A percentile compares a stretch with the other conserved stretches of the same genome.
These are phyloP conservation scores for Phycodurus eques DNA, from an alignment of 2,113 vertebrate genomes.

Conservation along the genomic window DNA sequence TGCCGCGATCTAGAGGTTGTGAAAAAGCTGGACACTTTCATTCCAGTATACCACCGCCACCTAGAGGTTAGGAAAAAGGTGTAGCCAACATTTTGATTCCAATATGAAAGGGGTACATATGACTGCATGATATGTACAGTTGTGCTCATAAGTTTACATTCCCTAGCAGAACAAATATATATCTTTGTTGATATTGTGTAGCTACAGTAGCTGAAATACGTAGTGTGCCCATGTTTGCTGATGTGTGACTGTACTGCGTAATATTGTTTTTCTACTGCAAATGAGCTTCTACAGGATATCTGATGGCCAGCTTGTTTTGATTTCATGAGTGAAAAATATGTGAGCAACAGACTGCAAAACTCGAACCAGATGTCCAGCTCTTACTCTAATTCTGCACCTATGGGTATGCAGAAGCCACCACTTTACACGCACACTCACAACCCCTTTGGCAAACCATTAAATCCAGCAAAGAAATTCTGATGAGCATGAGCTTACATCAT, in stretches of 20 bases:
- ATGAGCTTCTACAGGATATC: conserved; percentile 29
- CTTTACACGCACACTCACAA: neutral
- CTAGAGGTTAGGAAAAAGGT: too few species aligned
- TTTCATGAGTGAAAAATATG: conserved; percentile 32
- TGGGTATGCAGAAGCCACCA: conserved; percentile 33
- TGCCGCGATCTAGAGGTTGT: too few species aligned
- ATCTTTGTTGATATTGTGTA: neutral
- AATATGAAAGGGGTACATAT: too few species aligned
- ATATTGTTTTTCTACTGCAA: conserved; percentile 26
- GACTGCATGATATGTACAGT: too few species aligned
- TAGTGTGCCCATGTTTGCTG: conserved; percentile 14
- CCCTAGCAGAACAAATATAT: too few species aligned
- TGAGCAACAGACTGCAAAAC: conserved; percentile 45
- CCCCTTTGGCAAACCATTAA: neutral
- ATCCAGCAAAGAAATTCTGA: neutral
- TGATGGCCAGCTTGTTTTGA: conserved; percentile 46
- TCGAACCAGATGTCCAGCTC: conserved; percentile 54
- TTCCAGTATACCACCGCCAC: too few species aligned
- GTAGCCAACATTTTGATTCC: too few species aligned
- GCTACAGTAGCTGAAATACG: neutral
- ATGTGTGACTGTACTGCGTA: conserved; percentile 30
- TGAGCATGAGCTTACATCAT: neutral
- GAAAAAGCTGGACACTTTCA: too few species aligned
- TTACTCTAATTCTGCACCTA: conserved; percentile 33
- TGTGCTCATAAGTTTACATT: too few species aligned